Conservation (phyloP, 2,888 invertebrate species). For the Cryptocephalus moraei region DNA sequence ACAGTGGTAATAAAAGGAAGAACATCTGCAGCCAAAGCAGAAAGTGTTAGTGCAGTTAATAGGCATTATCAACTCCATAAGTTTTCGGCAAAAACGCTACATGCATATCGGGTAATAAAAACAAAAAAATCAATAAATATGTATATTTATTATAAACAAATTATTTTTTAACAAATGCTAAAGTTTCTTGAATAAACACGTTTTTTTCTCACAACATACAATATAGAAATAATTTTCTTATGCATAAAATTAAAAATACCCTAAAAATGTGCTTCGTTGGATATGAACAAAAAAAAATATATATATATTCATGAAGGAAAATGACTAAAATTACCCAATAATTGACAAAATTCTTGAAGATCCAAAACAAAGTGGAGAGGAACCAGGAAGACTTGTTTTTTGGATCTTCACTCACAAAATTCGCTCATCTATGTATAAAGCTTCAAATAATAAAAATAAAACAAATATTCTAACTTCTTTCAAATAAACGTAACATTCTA, state of each 20-base stretch:
- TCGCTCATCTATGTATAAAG: no score
- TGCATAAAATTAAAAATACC: slow-evolving; percentile 2
- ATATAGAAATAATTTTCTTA: background rate
- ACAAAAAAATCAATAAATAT: slow-evolving; percentile 12
- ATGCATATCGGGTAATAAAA: background rate
- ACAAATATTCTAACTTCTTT: no score
- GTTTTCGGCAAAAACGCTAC: slow-evolving; percentile 12
- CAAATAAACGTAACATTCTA: no score
- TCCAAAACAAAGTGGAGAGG: background rate
- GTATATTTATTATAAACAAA: slow-evolving; percentile 21
- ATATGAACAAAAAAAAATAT: background rate
- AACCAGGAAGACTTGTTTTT: no score
- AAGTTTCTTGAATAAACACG: slow-evolving; percentile 6
- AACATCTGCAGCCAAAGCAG: slow-evolving; percentile 6
- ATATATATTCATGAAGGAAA: background rate
- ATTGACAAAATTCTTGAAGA: background rate
- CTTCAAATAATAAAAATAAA: no score
- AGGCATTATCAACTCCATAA: slow-evolving; percentile 32
- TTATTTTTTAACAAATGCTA: slow-evolving; percentile 15
- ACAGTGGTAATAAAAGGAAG: background rate
- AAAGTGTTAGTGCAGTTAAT: slow-evolving; percentile 9
- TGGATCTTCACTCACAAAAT: no score
- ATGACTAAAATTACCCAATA: background rate
- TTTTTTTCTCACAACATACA: slow-evolving; percentile 2
- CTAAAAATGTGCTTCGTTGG: slow-evolving; percentile 3